Conservation (phyloP, 2,797 vertebrate genomes). For the Adrianichthys oophorus region DNA sequence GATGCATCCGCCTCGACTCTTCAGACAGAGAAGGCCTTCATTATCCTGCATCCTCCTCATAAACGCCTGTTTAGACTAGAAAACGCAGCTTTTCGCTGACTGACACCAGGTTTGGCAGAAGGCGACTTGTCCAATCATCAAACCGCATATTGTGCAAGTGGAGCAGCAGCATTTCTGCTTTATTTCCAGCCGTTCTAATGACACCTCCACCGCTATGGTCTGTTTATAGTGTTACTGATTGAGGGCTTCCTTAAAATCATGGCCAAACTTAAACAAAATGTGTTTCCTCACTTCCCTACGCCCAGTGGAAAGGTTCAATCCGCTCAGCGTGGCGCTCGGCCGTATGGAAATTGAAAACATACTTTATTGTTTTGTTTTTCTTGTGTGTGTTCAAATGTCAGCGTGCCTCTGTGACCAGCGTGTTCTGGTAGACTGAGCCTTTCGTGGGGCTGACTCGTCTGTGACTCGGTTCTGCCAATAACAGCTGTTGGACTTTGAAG, state of each 20-base stretch:
- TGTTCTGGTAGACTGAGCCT: constrained; percentile 33
- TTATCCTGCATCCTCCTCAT: constrained; percentile 52
- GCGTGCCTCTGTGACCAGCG: constrained; percentile 38
- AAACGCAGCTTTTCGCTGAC: constrained; percentile 62
- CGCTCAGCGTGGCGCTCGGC: constrained; percentile 43
- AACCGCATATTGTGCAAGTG: constrained; percentile 67
- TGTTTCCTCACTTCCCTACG: constrained; percentile 65
- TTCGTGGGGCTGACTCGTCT: constrained; percentile 28
- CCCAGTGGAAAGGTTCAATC: constrained; percentile 60
- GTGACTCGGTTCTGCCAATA: constrained; percentile 59
- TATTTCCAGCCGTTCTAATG: constrained; percentile 68
- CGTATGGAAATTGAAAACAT: constrained; percentile 58
- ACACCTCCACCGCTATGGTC: constrained; percentile 68
- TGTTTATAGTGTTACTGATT: constrained; percentile 77
- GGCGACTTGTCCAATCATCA: constrained; percentile 60
- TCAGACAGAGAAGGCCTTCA: constrained; percentile 33
- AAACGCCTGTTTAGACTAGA: constrained; percentile 63
- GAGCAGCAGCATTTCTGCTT: constrained; percentile 57
- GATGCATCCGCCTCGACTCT: no score
- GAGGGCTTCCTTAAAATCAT: constrained; percentile 74
- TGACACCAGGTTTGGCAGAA: constrained; percentile 60
- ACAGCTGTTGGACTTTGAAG: constrained; percentile 58
- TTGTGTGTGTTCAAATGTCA: constrained; percentile 39
- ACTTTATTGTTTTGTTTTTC: constrained; percentile 32
- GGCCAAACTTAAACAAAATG: constrained; percentile 73